These are phyloP conservation scores for Scartelaos histophorus DNA, from an alignment of 2,113 vertebrate species.

Conservation along the genomic window DNA sequence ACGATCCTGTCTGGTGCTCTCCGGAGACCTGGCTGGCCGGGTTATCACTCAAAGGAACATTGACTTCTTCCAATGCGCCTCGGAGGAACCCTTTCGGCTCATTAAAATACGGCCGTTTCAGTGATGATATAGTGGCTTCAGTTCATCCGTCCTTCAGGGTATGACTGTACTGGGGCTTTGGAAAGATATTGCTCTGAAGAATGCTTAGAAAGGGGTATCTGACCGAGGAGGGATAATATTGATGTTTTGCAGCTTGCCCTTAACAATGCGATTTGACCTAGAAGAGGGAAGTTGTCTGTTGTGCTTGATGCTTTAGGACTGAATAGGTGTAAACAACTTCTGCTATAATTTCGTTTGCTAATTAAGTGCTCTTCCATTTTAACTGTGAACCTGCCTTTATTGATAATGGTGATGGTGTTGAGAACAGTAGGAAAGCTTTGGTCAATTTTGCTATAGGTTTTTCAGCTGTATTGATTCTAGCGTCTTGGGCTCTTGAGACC, in stretches of 20 bases:
- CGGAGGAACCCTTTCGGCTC: constrained; percentile 34
- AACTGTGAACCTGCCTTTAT: constrained; percentile 22
- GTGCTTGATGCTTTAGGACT: background rate
- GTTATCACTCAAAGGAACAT: constrained; percentile 47
- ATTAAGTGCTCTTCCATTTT: constrained; percentile 46
- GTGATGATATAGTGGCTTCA: constrained; percentile 27
- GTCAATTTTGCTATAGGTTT: constrained; percentile 27
- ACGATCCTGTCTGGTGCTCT: constrained; percentile 45
- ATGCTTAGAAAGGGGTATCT: constrained; percentile 19
- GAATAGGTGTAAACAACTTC: background rate
- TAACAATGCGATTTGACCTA: constrained; percentile 42
- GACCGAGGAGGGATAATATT: constrained; percentile 33
- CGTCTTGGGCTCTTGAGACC: constrained; percentile 19
- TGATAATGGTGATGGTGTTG: background rate
- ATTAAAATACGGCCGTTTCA: constrained; percentile 40
- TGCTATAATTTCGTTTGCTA: constrained; percentile 22
- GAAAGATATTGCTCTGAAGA: constrained; percentile 20
- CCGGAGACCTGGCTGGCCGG: constrained; percentile 28
- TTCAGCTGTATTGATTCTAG: constrained; percentile 38
- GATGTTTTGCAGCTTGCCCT: constrained; percentile 22
- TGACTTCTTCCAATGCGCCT: constrained; percentile 45
- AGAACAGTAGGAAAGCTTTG: constrained; percentile 16
- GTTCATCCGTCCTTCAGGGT: constrained; percentile 46
- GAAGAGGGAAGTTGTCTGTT: constrained; percentile 27
- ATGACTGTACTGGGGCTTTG: constrained; percentile 29